Evolutionary conservation across 1,140 invertebrate genomes (phyloP), one percentile per base, ranked within the genome.

Genomic region (Drosophila yakuba): DNA sequence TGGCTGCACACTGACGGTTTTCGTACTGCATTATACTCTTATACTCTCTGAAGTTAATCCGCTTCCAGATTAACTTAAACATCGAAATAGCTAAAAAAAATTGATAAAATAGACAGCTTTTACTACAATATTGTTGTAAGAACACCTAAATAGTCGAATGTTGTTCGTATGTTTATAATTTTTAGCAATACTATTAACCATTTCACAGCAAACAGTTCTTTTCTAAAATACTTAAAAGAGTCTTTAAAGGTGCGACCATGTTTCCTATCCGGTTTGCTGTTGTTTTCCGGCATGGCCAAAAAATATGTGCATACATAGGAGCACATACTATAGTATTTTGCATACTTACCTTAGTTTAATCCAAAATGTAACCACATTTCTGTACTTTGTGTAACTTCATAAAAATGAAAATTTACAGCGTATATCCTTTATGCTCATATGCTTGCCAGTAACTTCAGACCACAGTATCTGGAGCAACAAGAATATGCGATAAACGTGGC

Each of bases 351-450:
- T 77, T 77, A 74, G 69, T 79, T 82, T 88, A 88, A 86, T 86
- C 83, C 83, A 82, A 88, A 86, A 75, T 82, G 79, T 79, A 88
- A 86, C 83, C 78, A 86, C 83, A 86, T 86, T 85, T 67, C 73
- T 58, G 74, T 86, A 88, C 83, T 79, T 82, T 88, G 78, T 86
- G 78, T 64, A 88, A 79, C 82, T 86, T 86, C 78, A 86, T 79
- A 88, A 85, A 88, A 86, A 86, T 88, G 83, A 88, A 86, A 88
- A 86, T 86, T 82, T 86, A 86, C 74, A 82, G 68, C 83, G 74
- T 72, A 82, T 78, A 86, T 78, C 78, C 69, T 88, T 82, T 85
- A 86, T 85, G 82, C 78, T 86, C 82, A 85, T 86, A 86, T 81
- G 74, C 62, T 76, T 76, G 61, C 72, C 59, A 85, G 58, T 64